phyloP scores from a whole-genome alignment of 2,888 invertebrate species.

The Biston stratarius region DNA sequence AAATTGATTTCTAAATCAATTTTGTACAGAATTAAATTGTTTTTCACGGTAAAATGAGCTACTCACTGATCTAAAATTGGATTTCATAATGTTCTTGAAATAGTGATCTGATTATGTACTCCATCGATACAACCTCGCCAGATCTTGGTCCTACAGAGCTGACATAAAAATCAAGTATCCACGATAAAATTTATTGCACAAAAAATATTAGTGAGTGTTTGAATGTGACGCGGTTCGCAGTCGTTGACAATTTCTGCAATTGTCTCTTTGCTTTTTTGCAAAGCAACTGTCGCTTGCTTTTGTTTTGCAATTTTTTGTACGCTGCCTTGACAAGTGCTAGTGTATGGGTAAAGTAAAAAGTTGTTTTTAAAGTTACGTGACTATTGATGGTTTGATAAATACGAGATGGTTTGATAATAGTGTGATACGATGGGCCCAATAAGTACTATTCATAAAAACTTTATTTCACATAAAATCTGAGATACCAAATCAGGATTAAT shows the following conservation, averaged over 20 bases:
- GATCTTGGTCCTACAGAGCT: not conserved
- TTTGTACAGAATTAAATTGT: constrained; percentile 17
- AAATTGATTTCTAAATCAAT: constrained; percentile 23
- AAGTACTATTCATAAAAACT: not conserved
- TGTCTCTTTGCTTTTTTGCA: constrained; percentile 19
- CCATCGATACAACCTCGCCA: constrained; percentile 8
- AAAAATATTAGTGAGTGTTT: not conserved
- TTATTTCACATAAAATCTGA: no score
- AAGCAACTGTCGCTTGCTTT: constrained; percentile 18
- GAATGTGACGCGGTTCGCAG: not conserved
- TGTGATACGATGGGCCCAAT: not conserved
- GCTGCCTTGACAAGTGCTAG: constrained; percentile 33
- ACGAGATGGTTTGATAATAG: not conserved
- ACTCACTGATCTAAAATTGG: constrained; percentile 13
- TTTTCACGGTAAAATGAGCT: constrained; percentile 26
- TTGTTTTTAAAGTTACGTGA: constrained; percentile 9
- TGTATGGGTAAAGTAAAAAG: constrained; percentile 22
- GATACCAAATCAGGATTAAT: no score
- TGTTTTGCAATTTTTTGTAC: constrained; percentile 44
- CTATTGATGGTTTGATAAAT: not conserved
- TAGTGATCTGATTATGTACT: constrained; percentile 7
- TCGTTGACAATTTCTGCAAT: not conserved
- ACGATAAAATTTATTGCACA: not conserved
- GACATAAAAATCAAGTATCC: not conserved
- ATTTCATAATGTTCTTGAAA: constrained; percentile 18